A percentile compares a stretch with the other conserved stretches of the same genome.
Evolutionary conservation across 2,797 vertebrate species (phyloP).

Genomic region (Rhinoraja longicauda): DNA sequence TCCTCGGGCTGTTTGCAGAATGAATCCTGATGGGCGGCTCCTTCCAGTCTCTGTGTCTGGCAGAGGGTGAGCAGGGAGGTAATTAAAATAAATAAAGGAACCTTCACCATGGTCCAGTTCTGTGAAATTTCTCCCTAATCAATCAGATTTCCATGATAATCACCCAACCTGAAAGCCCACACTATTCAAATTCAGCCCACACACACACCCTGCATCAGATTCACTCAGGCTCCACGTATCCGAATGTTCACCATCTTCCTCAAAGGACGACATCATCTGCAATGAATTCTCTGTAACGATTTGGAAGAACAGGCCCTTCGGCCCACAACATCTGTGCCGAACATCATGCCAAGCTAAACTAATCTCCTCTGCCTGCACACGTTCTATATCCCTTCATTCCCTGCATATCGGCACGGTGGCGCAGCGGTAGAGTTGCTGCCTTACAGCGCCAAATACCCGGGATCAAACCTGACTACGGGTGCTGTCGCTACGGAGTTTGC

Average conservation of each 20-base stretch:
- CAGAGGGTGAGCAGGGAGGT: background rate
- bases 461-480: too few relatives aligned
- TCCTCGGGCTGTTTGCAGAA: background rate
- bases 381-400: too few relatives aligned
- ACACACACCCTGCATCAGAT: too few relatives aligned
- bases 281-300: background rate
- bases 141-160: background rate
- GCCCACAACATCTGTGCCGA: too few relatives aligned
- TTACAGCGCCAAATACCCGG: too few relatives aligned
- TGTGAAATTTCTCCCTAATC: constrained; percentile 13
- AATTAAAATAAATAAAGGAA: background rate
- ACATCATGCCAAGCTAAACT: too few relatives aligned
- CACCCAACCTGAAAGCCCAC: background rate
- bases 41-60: background rate
- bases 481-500: too few relatives aligned
- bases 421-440: too few relatives aligned
- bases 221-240: too few relatives aligned
- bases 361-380: too few relatives aligned
- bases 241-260: background rate
- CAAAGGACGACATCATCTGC: background rate
- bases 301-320: too few relatives aligned
- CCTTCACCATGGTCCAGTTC: background rate
- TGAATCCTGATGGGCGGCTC: background rate
- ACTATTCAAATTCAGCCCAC: constrained; percentile 16
- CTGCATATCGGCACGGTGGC: too few relatives aligned